A percentile compares a stretch with the other conserved stretches of the same genome.
These are phyloP conservation scores for Tortrix viridana DNA, from an alignment of 2,888 invertebrate species.

Conservation along the genomic window DNA sequence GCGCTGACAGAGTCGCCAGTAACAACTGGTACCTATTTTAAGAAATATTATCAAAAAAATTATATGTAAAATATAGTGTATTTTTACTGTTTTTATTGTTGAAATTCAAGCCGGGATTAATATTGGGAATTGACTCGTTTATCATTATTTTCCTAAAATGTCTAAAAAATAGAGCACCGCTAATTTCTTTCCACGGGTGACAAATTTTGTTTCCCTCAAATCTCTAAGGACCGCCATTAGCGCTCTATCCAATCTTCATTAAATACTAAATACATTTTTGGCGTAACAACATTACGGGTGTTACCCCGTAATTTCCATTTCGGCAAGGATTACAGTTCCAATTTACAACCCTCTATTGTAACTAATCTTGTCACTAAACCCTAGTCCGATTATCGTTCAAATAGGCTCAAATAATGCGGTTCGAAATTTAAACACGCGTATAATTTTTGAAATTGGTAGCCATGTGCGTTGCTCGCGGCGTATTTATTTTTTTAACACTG, in stretches of 20 bases:
- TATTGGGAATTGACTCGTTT: too few relatives aligned
- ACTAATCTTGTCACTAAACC: conserved; percentile 79
- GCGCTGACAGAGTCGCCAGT: too few relatives aligned
- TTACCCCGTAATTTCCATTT: conserved; percentile 65
- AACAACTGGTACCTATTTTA: neutral
- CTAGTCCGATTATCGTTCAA: conserved; percentile 73
- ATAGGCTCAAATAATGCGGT: conserved; percentile 70
- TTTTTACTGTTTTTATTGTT: too few relatives aligned
- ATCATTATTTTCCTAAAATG: neutral
- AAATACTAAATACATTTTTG: conserved; percentile 31
- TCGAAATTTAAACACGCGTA: conserved; percentile 74
- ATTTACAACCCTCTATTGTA: conserved; percentile 68
- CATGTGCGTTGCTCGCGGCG: conserved; percentile 75
- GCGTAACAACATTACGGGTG: conserved; percentile 29
- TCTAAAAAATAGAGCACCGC: neutral
- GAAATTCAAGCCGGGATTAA: too few relatives aligned
- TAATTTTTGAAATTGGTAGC: conserved; percentile 73
- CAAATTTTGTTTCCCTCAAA: conserved; percentile 7
- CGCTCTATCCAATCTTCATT: conserved; percentile 32
- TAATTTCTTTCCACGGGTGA: neutral
- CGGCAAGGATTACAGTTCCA: conserved; percentile 60
- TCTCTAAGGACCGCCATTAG: conserved; percentile 22
- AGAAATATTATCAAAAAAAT: too few relatives aligned
- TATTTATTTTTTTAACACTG: conserved; percentile 47
- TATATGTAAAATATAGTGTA: too few relatives aligned